phyloP scores from a whole-genome alignment of 2,888 invertebrate genomes.

The Pristionchus fissidentatus region DNA sequence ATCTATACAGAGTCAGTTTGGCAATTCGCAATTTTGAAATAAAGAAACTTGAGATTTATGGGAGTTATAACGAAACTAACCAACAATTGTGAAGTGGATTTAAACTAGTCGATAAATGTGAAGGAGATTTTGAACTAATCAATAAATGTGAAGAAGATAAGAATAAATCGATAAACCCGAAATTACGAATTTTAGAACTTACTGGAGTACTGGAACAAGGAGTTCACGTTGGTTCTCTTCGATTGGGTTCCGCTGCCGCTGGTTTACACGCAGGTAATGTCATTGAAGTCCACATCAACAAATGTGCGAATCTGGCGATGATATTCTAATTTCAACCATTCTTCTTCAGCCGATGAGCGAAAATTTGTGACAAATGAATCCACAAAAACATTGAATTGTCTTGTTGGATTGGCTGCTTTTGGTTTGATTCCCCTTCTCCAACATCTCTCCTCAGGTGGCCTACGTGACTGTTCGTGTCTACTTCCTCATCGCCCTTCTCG shows the following conservation, averaged over 20 bases:
- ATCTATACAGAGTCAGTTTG: conserved; percentile 39
- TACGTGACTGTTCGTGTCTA: conserved; percentile 45
- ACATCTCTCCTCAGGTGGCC: conserved; percentile 16
- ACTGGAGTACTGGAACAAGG: conserved; percentile 20
- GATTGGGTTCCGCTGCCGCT: conserved; percentile 48
- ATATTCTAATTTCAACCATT: too few species aligned
- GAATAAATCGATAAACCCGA: too few species aligned
- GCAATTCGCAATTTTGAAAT: too few species aligned
- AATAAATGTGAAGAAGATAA: not conserved
- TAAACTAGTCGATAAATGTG: too few species aligned
- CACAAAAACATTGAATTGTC: not conserved
- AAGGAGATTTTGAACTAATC: not conserved
- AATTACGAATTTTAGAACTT: conserved; percentile 32
- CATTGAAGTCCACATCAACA: not conserved
- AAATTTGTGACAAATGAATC: not conserved
- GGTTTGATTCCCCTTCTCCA: not conserved
- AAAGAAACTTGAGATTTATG: too few species aligned
- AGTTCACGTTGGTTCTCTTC: conserved; percentile 47
- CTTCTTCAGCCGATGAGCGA: not conserved
- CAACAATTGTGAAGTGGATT: too few species aligned
- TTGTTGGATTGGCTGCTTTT: not conserved
- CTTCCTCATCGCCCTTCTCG: conserved; percentile 45
- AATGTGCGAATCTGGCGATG: too few species aligned
- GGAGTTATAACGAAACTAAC: too few species aligned
- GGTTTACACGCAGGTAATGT: conserved; percentile 42